phyloP scores from a whole-genome alignment of 2,113 vertebrate genomes.

The Pachypanchax playfairii region DNA sequence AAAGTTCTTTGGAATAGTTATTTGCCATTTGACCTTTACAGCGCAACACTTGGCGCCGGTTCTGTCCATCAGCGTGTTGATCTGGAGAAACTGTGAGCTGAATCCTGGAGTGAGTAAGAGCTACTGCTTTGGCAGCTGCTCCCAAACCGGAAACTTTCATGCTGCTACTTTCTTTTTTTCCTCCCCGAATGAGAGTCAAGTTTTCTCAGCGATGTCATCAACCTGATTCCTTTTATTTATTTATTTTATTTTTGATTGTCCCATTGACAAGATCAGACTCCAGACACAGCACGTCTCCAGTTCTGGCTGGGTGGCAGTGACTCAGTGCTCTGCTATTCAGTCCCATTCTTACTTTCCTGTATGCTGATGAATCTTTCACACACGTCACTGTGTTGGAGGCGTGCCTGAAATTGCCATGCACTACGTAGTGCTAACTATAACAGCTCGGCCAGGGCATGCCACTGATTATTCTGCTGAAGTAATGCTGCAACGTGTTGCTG shows the following conservation, averaged over 20 bases:
- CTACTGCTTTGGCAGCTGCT: constrained; percentile 48
- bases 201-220: constrained; percentile 44
- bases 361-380: constrained; percentile 62
- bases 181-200: constrained; percentile 42
- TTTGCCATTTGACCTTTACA: constrained; percentile 53
- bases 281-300: constrained; percentile 57
- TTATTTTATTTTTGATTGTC: not conserved
- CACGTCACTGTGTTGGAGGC: constrained; percentile 66
- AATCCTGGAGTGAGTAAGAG: constrained; percentile 56
- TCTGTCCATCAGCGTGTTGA: constrained; percentile 51
- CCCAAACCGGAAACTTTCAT: constrained; percentile 54
- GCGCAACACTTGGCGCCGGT: constrained; percentile 50
- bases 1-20: constrained; percentile 15
- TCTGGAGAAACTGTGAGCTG: constrained; percentile 53
- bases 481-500: not conserved
- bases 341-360: constrained; percentile 71
- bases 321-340: constrained; percentile 70
- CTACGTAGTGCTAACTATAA: constrained; percentile 53
- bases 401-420: constrained; percentile 55
- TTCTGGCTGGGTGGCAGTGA: constrained; percentile 64
- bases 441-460: constrained; percentile 31
- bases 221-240: constrained; percentile 39
- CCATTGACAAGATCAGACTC: constrained; percentile 34
- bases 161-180: constrained; percentile 42
- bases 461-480: constrained; percentile 38